These are phyloP conservation scores for Dione vanillae DNA, from an alignment of 2,888 invertebrate species.

Conservation along the genomic window DNA sequence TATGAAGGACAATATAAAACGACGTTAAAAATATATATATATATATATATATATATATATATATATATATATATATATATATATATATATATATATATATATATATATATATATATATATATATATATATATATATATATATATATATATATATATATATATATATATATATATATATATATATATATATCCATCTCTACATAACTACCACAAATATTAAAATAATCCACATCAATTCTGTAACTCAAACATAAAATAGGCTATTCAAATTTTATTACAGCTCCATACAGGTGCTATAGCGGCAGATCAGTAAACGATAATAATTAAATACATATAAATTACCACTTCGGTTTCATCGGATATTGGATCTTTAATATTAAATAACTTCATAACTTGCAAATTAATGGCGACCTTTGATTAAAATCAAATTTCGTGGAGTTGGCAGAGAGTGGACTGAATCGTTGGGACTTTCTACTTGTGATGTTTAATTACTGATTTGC, in stretches of 20 bases:
- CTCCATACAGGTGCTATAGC: not conserved
- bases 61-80: too few species aligned
- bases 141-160: too few species aligned
- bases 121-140: too few species aligned
- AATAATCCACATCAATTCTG: not conserved
- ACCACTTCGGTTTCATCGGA: slow-evolving; percentile 15
- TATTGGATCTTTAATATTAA: slow-evolving; percentile 31
- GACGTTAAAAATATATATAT: too few species aligned
- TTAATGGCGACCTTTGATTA: slow-evolving; percentile 22
- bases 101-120: too few species aligned
- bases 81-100: too few species aligned
- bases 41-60: too few species aligned
- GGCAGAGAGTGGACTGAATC: not conserved
- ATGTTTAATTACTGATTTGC: not conserved
- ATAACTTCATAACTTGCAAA: slow-evolving; percentile 24
- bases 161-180: too few species aligned
- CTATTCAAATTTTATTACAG: not conserved
- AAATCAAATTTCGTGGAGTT: slow-evolving; percentile 14
- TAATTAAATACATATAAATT: slow-evolving; percentile 18
- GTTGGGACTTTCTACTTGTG: slow-evolving; percentile 2
- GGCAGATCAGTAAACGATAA: not conserved
- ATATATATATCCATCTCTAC: not conserved
- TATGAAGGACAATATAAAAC: too few species aligned
- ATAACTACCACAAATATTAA: not conserved
- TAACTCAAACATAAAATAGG: not conserved